A percentile compares a stretch with the other conserved stretches of the same genome.
Conservation (phyloP, 1,140 invertebrate species). For the Sitobion miscanthi region DNA sequence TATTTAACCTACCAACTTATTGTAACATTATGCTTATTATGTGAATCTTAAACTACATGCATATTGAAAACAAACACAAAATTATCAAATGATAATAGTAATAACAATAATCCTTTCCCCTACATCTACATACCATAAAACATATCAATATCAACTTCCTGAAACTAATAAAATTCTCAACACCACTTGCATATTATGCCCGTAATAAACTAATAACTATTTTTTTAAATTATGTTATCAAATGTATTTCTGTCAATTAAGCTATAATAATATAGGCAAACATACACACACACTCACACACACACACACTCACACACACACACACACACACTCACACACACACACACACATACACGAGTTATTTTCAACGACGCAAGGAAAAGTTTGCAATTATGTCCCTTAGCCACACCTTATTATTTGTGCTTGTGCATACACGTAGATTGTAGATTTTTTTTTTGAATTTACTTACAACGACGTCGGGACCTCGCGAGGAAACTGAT, state of each 20-base stretch:
- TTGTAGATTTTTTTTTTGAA: neutral
- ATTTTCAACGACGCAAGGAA: neutral
- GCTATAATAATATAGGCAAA: neutral
- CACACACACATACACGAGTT: neutral
- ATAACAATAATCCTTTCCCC: neutral
- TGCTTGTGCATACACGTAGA: neutral
- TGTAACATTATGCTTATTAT: neutral
- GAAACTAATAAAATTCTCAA: neutral
- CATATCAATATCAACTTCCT: neutral
- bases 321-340: too few species aligned
- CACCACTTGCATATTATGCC: neutral
- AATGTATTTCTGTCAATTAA: neutral
- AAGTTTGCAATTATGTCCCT: neutral
- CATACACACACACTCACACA: neutral
- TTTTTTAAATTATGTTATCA: neutral
- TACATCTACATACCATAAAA: neutral
- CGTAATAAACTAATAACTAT: neutral
- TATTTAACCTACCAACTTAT: neutral
- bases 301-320: too few species aligned
- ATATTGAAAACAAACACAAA: neutral
- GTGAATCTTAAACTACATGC: neutral
- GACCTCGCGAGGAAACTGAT: neutral
- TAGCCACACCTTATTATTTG: neutral
- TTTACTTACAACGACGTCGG: neutral
- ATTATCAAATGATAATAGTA: neutral